Percentiles rank a stretch among this genome's conserved stretches.
Conservation (phyloP, 2,113 vertebrate genomes). For the Semnornis frantzii region DNA sequence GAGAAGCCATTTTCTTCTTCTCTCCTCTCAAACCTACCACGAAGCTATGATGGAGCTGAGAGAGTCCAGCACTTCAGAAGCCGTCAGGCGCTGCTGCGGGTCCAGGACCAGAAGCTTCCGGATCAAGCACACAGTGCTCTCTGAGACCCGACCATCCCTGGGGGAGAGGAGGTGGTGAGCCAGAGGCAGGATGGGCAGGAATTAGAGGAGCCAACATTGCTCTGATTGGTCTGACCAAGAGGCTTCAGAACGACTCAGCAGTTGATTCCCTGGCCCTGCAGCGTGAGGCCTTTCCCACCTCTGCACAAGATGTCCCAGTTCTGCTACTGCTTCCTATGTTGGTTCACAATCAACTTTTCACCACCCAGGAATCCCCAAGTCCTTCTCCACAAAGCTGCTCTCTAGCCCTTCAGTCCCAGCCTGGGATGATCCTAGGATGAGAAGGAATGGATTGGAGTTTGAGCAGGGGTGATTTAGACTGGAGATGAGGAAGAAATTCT, state of each 20-base stretch:
- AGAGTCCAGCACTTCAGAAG: conserved; percentile 92
- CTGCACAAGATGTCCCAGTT: neutral
- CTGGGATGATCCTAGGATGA: too few species aligned
- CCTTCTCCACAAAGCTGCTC: too few species aligned
- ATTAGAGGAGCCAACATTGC: neutral
- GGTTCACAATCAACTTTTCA: too few species aligned
- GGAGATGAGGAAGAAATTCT: too few species aligned
- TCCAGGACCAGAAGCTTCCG: conserved; percentile 96
- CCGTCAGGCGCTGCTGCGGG: conserved; percentile 94
- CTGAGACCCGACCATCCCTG: conserved; percentile 96
- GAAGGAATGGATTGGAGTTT: too few species aligned
- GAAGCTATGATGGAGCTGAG: conserved; percentile 95
- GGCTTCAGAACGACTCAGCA: neutral
- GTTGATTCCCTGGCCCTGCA: neutral
- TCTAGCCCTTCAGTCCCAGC: too few species aligned
- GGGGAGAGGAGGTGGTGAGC: rapidly evolving
- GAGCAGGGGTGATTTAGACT: too few species aligned
- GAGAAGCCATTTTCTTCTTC: neutral
- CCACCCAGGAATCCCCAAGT: too few species aligned
- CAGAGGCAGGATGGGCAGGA: neutral
- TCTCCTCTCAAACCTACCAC: conserved; percentile 76
- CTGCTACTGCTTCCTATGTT: neutral
- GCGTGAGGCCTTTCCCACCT: neutral
- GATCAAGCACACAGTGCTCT: conserved; percentile 97
- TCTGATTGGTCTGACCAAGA: neutral